phyloP scores from a whole-genome alignment of 2,888 invertebrate species.

The Eristalinus aeneus region DNA sequence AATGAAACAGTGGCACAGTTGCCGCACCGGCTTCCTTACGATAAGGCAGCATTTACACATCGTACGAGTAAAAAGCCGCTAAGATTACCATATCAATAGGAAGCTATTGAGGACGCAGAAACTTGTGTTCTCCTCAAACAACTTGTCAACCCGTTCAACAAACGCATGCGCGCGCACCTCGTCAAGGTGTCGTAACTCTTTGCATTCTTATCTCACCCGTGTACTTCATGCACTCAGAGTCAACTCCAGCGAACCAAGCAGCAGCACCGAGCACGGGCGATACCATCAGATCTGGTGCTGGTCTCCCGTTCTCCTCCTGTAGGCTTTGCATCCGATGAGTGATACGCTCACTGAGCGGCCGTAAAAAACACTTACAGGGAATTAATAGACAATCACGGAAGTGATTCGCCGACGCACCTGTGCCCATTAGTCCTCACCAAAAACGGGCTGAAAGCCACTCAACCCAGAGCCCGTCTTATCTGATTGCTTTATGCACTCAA shows the following conservation, averaged over 20 bases:
- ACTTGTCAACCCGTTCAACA: neutral
- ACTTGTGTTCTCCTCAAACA: neutral
- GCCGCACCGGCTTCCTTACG: neutral
- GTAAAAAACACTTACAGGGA: constrained; percentile 25
- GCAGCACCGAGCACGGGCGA: neutral
- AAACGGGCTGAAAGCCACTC: neutral
- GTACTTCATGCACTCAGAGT: neutral
- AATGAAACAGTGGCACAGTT: neutral
- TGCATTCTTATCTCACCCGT: neutral
- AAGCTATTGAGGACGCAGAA: neutral
- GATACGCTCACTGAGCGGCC: neutral
- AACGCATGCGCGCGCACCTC: neutral
- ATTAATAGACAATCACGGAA: constrained; percentile 33
- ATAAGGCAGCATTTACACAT: neutral
- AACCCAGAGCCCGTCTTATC: constrained; percentile 1
- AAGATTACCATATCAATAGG: neutral
- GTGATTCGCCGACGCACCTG: constrained; percentile 14
- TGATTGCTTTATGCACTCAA: constrained; percentile 35
- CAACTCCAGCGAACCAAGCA: neutral
- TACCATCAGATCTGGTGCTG: neutral
- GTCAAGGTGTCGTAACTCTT: neutral
- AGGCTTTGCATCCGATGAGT: neutral
- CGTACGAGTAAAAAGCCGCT: neutral
- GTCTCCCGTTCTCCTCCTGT: neutral
- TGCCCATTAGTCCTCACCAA: neutral